These are phyloP conservation scores for Pavo muticus DNA, from an alignment of 2,113 vertebrate genomes.

Conservation along the genomic window DNA sequence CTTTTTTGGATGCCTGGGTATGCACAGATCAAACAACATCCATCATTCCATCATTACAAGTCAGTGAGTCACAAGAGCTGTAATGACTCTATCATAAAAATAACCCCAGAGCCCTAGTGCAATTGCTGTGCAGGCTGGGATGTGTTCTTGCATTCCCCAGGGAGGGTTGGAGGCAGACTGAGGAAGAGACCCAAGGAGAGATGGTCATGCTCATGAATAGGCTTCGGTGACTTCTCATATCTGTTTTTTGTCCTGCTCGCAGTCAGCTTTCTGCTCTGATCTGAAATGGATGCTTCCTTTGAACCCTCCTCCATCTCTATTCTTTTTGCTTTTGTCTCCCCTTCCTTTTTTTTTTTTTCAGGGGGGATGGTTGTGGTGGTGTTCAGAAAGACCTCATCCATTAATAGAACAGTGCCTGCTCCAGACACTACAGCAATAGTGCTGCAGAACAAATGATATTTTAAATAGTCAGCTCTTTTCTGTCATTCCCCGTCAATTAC, in stretches of 20 bases:
- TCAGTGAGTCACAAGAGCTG: constrained; percentile 33
- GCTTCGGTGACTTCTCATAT: constrained; percentile 18
- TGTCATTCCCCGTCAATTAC: neutral
- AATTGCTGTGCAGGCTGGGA: constrained; percentile 10
- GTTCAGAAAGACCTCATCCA: neutral
- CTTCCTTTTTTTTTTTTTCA: neutral
- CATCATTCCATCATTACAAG: constrained; percentile 3
- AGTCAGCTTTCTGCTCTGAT: neutral
- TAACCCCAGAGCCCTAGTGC: constrained; percentile 24
- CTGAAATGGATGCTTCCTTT: constrained; percentile 8
- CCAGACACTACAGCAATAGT: neutral
- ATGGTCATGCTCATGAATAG: neutral
- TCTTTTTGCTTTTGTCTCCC: neutral
- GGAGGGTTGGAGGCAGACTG: neutral
- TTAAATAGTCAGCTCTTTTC: neutral
- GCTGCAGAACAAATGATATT: neutral
- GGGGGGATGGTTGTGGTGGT: neutral
- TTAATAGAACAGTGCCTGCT: neutral
- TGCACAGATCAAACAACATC: constrained; percentile 34
- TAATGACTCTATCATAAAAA: constrained; percentile 23
- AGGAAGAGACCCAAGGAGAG: neutral
- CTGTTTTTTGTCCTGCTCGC: constrained; percentile 22
- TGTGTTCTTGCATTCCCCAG: neutral
- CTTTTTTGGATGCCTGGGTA: neutral
- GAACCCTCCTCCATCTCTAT: neutral